Evolutionary conservation across 2,113 vertebrate species (phyloP).

Genomic region (Sylvietta virens): DNA sequence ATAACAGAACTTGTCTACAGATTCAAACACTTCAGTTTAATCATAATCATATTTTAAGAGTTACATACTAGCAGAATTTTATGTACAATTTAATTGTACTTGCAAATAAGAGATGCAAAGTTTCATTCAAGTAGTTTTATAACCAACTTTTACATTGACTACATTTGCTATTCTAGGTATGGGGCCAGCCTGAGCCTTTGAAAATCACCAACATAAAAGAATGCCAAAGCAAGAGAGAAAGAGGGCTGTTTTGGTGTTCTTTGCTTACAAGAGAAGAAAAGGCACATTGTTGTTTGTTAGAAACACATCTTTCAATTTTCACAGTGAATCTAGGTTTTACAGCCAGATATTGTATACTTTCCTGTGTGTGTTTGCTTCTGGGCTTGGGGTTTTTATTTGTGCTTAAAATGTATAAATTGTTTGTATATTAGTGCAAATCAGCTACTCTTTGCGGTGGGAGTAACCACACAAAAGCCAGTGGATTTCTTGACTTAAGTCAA

Average conservation of each 20-base stretch:
- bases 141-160: slow-evolving; percentile 10
- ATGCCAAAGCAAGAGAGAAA: not conserved
- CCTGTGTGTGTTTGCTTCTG: not conserved
- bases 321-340: not conserved
- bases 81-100: slow-evolving; percentile 39
- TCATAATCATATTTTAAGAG: not conserved
- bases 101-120: slow-evolving; percentile 37
- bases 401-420: not conserved
- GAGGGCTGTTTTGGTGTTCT: not conserved
- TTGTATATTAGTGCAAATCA: not conserved
- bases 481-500: not conserved
- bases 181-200: not conserved
- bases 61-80: not conserved
- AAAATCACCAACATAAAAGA: not conserved
- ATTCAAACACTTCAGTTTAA: slow-evolving; percentile 11
- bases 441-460: not conserved
- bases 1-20: slow-evolving; percentile 10
- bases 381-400: not conserved
- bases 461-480: not conserved
- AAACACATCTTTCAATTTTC: not conserved
- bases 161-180: slow-evolving; percentile 41
- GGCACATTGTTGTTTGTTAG: not conserved
- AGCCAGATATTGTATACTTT: not conserved
- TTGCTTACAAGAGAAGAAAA: not conserved
- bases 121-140: slow-evolving; percentile 48